phyloP scores from a whole-genome alignment of 2,888 invertebrate genomes.

The Ochropleura plecta region DNA sequence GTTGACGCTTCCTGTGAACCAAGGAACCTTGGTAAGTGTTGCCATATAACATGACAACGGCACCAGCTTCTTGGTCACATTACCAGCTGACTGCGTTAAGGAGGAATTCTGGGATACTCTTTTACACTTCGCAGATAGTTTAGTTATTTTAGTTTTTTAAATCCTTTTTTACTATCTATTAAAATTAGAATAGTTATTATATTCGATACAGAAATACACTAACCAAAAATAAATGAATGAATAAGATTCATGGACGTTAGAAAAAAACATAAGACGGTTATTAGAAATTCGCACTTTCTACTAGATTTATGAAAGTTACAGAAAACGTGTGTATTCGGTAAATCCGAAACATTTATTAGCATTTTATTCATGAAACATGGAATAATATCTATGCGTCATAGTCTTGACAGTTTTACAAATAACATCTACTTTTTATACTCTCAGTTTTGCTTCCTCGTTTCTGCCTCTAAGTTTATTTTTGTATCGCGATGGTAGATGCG shows the following conservation, averaged over 20 bases:
- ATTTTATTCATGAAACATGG: slow-evolving; percentile 14
- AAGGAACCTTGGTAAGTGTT: too few species aligned
- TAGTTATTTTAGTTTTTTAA: too few species aligned
- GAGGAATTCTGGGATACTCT: too few species aligned
- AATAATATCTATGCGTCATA: slow-evolving; percentile 19
- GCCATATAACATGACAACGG: too few species aligned
- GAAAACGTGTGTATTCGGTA: neutral
- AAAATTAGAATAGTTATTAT: too few species aligned
- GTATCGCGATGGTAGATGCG: neutral
- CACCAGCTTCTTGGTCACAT: too few species aligned
- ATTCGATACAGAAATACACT: neutral
- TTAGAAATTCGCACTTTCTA: neutral
- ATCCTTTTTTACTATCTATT: too few species aligned
- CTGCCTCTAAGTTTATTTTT: slow-evolving; percentile 31
- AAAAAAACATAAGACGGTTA: neutral
- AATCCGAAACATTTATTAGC: slow-evolving; percentile 4
- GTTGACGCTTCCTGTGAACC: too few species aligned
- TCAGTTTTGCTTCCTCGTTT: slow-evolving; percentile 39
- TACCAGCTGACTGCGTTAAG: too few species aligned
- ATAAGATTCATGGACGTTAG: neutral
- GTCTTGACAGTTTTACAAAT: slow-evolving; percentile 25
- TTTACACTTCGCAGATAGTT: too few species aligned
- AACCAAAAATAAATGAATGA: neutral
- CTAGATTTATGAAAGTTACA: neutral
- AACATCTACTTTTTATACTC: slow-evolving; percentile 18